A percentile compares a stretch with the other conserved stretches of the same genome.
These are phyloP conservation scores for Chlorospingus flavigularis DNA, from an alignment of 2,797 vertebrate genomes.

Conservation along the genomic window DNA sequence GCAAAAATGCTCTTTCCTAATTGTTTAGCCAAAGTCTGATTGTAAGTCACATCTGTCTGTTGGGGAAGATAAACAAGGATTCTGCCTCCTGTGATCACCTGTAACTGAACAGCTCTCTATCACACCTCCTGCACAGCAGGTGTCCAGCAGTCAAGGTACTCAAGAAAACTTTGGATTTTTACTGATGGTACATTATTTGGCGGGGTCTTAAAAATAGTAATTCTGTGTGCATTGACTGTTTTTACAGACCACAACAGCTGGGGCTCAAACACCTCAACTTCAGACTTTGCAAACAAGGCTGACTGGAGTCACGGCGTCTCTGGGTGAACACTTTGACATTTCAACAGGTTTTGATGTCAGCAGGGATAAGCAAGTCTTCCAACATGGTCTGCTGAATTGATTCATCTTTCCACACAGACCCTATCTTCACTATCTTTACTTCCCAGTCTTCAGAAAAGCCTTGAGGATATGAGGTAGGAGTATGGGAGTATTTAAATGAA, in stretches of 20 bases:
- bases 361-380: background rate
- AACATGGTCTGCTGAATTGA: background rate
- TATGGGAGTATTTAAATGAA: background rate
- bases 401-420: background rate
- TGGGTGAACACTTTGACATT: background rate
- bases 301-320: background rate
- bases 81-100: background rate
- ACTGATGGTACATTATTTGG: background rate
- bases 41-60: background rate
- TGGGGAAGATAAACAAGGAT: background rate
- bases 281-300: background rate
- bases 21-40: background rate
- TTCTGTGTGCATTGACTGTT: background rate
- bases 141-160: background rate
- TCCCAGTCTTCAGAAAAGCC: background rate
- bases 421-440: background rate
- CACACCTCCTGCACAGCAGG: background rate
- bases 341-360: background rate
- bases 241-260: background rate
- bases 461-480: background rate
- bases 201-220: background rate
- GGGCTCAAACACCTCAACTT: background rate
- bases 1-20: conserved; percentile 17
- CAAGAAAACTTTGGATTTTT: background rate
- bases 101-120: background rate